Base-by-base conservation (phyloP, 2,113 vertebrate species). In the Butorides virescens region DNA sequence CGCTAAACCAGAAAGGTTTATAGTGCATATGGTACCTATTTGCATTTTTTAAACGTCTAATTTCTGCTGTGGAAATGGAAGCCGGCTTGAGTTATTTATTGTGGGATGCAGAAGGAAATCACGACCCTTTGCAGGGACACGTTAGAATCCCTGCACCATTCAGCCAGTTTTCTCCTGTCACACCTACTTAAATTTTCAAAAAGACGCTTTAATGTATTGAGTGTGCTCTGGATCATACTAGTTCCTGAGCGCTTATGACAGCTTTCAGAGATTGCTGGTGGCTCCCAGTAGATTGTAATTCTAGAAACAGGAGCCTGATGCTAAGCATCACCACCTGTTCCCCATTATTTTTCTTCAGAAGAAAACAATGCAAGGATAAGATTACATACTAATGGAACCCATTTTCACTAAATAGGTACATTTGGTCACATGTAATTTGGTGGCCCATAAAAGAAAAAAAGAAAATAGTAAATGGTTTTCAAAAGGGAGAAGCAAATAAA, bases 281-380 rank as follows among this genome's bases (percentile, higher is more conserved):
- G 95, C 94, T 98, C 96, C 97, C 97, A 97, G 93, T 97, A 98
- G 97, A 95, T 93, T 96, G 97, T 98, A 98, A 98, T 97, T 98
- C 97, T 98, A 98, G 98, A 97, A 98, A 97, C 97, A 98, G 97
- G 97, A 98, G 98, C 97, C 74, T 98, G 96, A 97, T 97, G 79
- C 91, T 97, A 97, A 97, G 92, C 73, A 97, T 96, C 87, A 85
- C 92, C 97, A 98, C 92, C 94, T 98, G 98, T 96, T 98, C 96
- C 63, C 86, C 88, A 97, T 98, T 98, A 98, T 98, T 97, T 97
- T 94, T 78, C 93, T 97, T 97, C 90, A 95, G 97, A 97, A 98
- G 97, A 98, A 98, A 98, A 98, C 98, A 98, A 98, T 97, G 96
- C 95, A 83, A 94, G 96, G 96, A 92, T 98, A 97, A 96, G 93